phyloP scores from a whole-genome alignment of 2,113 vertebrate genomes.

The Lepidothrix coronata region DNA sequence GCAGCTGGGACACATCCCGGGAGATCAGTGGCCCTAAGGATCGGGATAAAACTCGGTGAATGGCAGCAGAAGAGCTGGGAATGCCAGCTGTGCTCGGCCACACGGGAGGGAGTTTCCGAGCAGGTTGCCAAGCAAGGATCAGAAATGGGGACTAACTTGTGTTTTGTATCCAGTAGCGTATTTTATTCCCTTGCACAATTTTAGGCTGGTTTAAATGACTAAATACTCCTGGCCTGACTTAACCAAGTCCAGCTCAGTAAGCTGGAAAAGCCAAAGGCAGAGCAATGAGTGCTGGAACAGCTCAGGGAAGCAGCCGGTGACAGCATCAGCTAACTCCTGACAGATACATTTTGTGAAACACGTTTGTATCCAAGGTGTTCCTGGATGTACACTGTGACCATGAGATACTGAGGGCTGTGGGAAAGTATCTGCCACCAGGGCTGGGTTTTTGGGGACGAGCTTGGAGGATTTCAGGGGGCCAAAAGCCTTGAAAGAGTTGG shows the following conservation, averaged over 20 bases:
- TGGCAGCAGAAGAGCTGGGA: neutral
- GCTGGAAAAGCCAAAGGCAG: neutral
- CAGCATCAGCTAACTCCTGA: neutral
- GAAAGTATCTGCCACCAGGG: neutral
- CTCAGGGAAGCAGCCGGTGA: neutral
- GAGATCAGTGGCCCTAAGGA: accelerated
- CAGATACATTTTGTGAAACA: neutral
- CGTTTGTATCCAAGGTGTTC: neutral
- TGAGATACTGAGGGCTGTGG: too few species aligned
- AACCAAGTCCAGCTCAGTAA: neutral
- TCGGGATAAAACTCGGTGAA: accelerated
- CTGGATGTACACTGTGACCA: neutral
- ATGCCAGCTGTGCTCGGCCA: neutral
- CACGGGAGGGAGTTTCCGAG: accelerated
- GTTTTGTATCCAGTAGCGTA: neutral
- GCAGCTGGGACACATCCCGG: neutral
- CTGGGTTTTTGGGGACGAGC: neutral
- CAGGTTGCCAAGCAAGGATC: neutral
- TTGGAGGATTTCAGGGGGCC: neutral
- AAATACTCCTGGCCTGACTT: neutral
- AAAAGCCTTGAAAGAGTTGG: neutral
- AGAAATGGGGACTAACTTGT: neutral
- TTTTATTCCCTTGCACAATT: neutral
- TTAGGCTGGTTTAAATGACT: neutral
- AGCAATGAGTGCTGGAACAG: neutral